Conservation (phyloP, 64 coral and sea anemone species). For the Catalaphyllia jardinei region DNA sequence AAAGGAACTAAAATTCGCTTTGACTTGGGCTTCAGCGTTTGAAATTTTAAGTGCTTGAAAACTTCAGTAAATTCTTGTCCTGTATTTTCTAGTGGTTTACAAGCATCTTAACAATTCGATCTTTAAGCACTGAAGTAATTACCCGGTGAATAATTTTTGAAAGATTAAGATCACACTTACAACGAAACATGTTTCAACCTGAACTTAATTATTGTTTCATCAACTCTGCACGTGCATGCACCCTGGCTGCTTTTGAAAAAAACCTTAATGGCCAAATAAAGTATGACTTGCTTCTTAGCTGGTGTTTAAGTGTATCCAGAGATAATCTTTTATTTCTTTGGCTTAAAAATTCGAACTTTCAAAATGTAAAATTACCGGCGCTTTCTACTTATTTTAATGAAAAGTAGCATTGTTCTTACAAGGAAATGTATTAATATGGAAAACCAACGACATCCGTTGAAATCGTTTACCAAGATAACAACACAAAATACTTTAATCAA, state of each 20-base stretch:
- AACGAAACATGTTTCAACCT: background rate
- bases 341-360: background rate
- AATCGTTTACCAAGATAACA: background rate
- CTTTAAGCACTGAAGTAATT: background rate
- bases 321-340: background rate
- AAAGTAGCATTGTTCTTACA: background rate
- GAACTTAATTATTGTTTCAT: background rate
- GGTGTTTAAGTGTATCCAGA: background rate
- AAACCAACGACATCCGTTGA: background rate
- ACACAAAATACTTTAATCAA: background rate
- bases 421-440: background rate
- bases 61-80: background rate
- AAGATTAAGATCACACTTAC: background rate
- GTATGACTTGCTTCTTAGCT: background rate
- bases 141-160: background rate
- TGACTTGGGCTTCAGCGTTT: background rate
- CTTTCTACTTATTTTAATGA: background rate
- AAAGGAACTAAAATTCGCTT: background rate
- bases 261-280: background rate
- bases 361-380: background rate
- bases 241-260: no score
- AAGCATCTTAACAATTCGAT: background rate
- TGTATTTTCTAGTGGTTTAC: background rate
- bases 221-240: background rate
- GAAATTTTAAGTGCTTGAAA: background rate